Evolutionary conservation across 2,888 invertebrate species (phyloP), one percentile per base, ranked within the genome.

Genomic region (Rhagium mordax): DNA sequence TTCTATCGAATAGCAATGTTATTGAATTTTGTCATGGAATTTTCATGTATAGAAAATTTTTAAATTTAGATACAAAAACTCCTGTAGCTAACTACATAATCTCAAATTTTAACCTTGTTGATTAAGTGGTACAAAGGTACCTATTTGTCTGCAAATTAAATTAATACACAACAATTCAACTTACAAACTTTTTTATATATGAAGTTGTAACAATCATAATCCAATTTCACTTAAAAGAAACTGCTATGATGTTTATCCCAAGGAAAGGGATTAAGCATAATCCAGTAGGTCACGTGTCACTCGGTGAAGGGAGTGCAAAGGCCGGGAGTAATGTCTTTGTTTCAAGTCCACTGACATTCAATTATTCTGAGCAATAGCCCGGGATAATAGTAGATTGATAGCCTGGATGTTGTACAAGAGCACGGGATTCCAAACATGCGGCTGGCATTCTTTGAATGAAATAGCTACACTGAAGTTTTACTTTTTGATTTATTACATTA

Each of bases 261-360:
- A 29, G 20, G 18, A 51, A 53, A 65, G 71, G 80, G 80, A 81
- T 83, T 82, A 82, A 66, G 47, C 75, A 74, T 85, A 86, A 86
- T 86, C 85, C 83, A 83, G 84, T 84, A 84, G 84, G 85, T 84
- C 86, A 82, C 85, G 85, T 86, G 86, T 81, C 83, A 72, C 71
- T 72, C 74, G 79, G 75, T 73, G 82, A 80, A 83, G 84, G 85
- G 84, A 83, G 84, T 80, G 82, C 85, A 84, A 78, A 79, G 81
- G 81, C 84, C 86, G 86, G 83, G 81, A 86, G 83, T 87, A 87
- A 88, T 86, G 84, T 87, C 87, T 87, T 87, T 88, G 88, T 88
- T 87, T 88, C 87, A 86, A 87, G 84, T 86, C 84, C 85, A 86
- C 84, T 85, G 86, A 83, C 86, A 88, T 88, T 88, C 88, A 88